phyloP scores from a whole-genome alignment of 2,888 invertebrate species.

The Andricus curvator region DNA sequence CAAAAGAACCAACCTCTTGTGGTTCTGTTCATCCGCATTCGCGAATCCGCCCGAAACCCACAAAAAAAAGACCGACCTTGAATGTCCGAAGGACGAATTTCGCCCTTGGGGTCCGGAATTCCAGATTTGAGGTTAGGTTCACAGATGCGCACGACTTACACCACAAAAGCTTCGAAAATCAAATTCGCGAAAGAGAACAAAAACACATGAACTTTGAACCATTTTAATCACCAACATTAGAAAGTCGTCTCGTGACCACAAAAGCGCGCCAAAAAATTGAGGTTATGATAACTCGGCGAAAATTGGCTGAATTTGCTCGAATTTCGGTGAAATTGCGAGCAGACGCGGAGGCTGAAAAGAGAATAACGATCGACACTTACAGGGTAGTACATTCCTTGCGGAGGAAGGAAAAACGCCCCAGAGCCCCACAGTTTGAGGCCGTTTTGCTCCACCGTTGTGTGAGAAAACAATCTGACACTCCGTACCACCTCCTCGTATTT shows the following conservation, averaged over 20 bases:
- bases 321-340: conserved; percentile 13
- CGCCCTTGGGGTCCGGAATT: not conserved
- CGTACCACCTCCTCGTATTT: conserved; percentile 52
- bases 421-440: conserved; percentile 98
- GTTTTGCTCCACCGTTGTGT: conserved; percentile 80
- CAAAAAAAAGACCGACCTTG: not conserved
- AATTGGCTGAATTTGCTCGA: not conserved
- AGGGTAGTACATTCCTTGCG: conserved; percentile 98
- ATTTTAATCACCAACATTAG: not conserved
- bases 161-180: not conserved
- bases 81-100: not conserved
- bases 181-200: not conserved
- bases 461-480: conserved; percentile 60
- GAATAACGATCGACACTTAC: conserved; percentile 82
- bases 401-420: conserved; percentile 97
- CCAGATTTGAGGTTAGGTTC: conserved; percentile 2
- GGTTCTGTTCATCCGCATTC: not conserved
- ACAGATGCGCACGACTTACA: not conserved
- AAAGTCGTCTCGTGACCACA: not conserved
- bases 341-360: conserved; percentile 36
- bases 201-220: not conserved
- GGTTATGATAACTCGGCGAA: not conserved
- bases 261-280: conserved; percentile 34
- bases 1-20: not conserved
- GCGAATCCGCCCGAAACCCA: not conserved